Percentiles rank a stretch among this genome's conserved stretches.
Conservation (phyloP, 2,888 invertebrate species). For the Mesorhabditis spiculigera region DNA sequence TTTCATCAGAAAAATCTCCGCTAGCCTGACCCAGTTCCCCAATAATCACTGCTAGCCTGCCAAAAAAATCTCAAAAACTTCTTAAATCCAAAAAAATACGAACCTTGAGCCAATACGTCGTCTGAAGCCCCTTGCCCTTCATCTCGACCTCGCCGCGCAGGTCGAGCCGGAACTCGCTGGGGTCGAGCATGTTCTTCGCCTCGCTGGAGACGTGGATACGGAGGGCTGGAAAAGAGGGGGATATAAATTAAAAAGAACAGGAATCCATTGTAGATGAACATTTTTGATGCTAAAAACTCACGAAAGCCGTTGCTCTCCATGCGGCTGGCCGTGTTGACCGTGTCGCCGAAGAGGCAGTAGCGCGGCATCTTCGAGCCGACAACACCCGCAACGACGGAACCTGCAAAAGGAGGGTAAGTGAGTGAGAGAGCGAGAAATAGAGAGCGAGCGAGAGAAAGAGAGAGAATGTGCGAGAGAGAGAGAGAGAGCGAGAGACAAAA, state of each 20-base stretch:
- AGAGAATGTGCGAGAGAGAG: neutral
- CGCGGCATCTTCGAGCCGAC: conserved; percentile 63
- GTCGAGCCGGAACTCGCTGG: conserved; percentile 51
- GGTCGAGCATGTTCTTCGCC: conserved; percentile 55
- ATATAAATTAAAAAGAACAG: neutral
- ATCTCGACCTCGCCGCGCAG: conserved; percentile 57
- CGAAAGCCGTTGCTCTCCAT: conserved; percentile 59
- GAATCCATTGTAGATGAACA: neutral
- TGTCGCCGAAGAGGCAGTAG: conserved; percentile 61
- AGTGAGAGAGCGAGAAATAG: too few species aligned
- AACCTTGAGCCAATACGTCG: conserved; percentile 55
- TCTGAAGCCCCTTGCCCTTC: conserved; percentile 57
- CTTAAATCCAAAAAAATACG: neutral
- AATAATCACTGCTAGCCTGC: too few species aligned
- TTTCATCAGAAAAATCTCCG: too few species aligned
- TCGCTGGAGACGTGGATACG: conserved; percentile 56
- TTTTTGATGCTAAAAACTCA: conserved; percentile 27
- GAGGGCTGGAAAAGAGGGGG: conserved; percentile 46
- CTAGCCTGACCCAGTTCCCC: too few species aligned
- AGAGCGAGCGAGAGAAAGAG: conserved; percentile 1
- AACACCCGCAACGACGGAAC: conserved; percentile 62
- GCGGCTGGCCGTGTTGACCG: conserved; percentile 55
- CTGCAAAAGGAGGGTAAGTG: conserved; percentile 36
- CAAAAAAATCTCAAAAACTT: too few species aligned
- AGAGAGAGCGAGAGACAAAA: conserved; percentile 7